A percentile compares a stretch with the other conserved stretches of the same genome.
Conservation (phyloP, 1,140 invertebrate species). For the Atta texana region DNA sequence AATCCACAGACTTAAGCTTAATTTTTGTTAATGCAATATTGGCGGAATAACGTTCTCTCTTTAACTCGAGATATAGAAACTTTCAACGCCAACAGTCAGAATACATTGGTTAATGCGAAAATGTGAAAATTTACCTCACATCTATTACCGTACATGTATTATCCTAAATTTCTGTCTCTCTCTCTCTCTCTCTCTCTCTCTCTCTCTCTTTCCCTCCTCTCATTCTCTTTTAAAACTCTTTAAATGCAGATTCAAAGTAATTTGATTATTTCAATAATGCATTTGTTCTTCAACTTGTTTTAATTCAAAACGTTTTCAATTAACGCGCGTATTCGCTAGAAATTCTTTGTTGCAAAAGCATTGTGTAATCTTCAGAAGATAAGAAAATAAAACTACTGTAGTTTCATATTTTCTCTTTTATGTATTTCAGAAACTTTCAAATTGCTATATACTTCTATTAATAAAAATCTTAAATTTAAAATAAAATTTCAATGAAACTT, state of each 20-base stretch:
- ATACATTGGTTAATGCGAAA: constrained; percentile 26
- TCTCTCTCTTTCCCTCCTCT: not conserved
- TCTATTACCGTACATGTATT: no score
- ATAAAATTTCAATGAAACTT: not conserved
- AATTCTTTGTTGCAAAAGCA: constrained; percentile 1
- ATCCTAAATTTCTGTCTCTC: constrained; percentile 8
- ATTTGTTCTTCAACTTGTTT: constrained; percentile 5
- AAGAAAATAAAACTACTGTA: not conserved
- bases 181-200: constrained; percentile 10
- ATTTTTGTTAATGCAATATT: constrained; percentile 57
- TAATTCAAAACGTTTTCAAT: not conserved
- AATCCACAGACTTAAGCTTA: constrained; percentile 37
- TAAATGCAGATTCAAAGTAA: constrained; percentile 17
- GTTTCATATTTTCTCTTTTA: not conserved
- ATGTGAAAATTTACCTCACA: constrained; percentile 29
- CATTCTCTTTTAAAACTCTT: not conserved
- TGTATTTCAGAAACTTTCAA: not conserved
- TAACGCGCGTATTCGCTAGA: not conserved
- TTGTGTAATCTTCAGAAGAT: not conserved
- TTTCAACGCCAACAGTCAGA: constrained; percentile 34
- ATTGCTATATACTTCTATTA: not conserved
- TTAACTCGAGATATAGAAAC: constrained; percentile 62
- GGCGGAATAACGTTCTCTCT: constrained; percentile 41
- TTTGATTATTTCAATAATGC: constrained; percentile 27
- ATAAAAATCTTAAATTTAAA: not conserved